phyloP scores from a whole-genome alignment of 2,113 vertebrate species.

The Serranochromis macrocephalus region DNA sequence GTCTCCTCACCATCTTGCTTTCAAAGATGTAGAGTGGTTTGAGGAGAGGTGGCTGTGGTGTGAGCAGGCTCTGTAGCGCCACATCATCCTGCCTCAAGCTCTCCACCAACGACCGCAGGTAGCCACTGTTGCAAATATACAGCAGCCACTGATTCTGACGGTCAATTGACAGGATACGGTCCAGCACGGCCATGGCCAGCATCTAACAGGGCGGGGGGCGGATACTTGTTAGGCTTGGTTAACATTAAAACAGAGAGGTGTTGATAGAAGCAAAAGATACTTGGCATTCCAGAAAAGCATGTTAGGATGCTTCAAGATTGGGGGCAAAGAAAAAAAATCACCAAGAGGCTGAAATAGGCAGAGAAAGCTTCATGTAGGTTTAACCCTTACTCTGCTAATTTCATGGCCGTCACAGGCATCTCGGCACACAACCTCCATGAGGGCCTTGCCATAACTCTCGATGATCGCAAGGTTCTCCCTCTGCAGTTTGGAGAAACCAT shows the following conservation, averaged over 20 bases:
- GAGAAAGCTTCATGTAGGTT: neutral
- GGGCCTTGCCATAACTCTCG: constrained; percentile 89
- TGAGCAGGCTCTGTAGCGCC: constrained; percentile 83
- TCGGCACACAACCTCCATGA: constrained; percentile 96
- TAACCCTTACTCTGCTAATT: constrained; percentile 82
- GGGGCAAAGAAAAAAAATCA: neutral
- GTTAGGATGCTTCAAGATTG: neutral
- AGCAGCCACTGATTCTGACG: constrained; percentile 92
- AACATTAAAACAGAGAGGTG: neutral
- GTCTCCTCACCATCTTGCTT: constrained; percentile 88
- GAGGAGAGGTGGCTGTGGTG: constrained; percentile 86
- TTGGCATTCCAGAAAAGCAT: neutral
- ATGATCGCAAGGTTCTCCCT: constrained; percentile 91
- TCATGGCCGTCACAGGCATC: constrained; percentile 97
- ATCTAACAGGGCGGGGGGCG: constrained; percentile 69
- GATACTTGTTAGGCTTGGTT: neutral
- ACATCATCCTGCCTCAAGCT: constrained; percentile 86
- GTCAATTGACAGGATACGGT: constrained; percentile 90
- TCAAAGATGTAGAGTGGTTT: constrained; percentile 95
- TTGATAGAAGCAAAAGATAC: neutral
- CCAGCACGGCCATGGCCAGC: constrained; percentile 87
- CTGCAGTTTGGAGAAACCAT: constrained; percentile 91
- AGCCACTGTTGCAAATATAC: constrained; percentile 93
- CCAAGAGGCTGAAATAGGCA: neutral
- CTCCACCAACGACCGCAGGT: constrained; percentile 91